Conservation (phyloP, 2,888 invertebrate species). For the Lissocephala sabroskyi region DNA sequence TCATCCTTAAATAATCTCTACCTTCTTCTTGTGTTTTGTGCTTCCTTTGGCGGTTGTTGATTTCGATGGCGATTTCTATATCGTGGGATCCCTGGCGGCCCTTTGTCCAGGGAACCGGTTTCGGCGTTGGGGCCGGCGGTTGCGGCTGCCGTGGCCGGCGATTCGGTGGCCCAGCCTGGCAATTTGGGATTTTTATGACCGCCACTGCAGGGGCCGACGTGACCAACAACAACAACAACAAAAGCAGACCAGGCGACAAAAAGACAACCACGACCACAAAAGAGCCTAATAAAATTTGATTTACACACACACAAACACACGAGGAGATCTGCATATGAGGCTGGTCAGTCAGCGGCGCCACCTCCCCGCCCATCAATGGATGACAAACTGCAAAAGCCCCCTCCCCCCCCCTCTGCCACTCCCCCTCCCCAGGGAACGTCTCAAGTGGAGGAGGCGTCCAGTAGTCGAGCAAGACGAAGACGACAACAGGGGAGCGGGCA, state of each 20-base stretch:
- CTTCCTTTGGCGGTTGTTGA: too few species aligned
- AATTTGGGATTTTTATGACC: constrained; percentile 38
- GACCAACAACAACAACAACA: neutral
- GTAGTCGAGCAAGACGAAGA: neutral
- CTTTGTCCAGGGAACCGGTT: constrained; percentile 3
- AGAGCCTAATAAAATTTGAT: constrained; percentile 55
- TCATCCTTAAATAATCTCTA: too few species aligned
- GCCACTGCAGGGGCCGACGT: constrained; percentile 30
- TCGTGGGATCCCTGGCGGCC: too few species aligned
- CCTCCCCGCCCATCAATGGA: too few species aligned
- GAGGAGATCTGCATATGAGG: neutral
- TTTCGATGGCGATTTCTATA: too few species aligned
- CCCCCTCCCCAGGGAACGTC: too few species aligned
- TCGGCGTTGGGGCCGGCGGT: constrained; percentile 13
- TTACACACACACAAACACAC: constrained; percentile 38
- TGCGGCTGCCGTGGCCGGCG: constrained; percentile 20
- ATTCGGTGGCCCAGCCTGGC: constrained; percentile 2
- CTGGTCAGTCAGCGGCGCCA: too few species aligned
- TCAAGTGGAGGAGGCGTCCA: neutral
- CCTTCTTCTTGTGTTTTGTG: too few species aligned
- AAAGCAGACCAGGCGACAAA: constrained; percentile 1
- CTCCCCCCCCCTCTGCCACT: too few species aligned
- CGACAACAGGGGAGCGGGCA: neutral
- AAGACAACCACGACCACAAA: neutral
- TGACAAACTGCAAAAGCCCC: too few species aligned